Evolutionary conservation across 2,113 vertebrate species (phyloP).

Genomic region (Hipposideros armiger): DNA sequence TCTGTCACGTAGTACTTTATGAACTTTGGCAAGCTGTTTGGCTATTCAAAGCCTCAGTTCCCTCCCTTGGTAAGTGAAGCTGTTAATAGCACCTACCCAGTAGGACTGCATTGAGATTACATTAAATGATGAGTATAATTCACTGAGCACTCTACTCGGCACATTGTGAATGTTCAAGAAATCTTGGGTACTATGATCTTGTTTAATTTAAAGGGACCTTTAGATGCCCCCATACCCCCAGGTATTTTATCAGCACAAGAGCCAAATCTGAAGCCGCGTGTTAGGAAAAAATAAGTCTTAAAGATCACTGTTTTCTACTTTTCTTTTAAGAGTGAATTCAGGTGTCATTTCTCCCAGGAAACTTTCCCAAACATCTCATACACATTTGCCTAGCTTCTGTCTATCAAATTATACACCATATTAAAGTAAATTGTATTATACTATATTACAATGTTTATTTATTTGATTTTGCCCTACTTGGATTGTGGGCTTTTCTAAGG

Average conservation of each 20-base stretch:
- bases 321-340: not conserved
- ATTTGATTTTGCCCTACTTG: not conserved
- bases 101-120: not conserved
- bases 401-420: not conserved
- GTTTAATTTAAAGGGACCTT: not conserved
- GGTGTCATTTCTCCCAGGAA: not conserved
- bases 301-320: not conserved
- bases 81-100: not conserved
- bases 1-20: not conserved
- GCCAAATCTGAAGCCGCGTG: not conserved
- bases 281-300: not conserved
- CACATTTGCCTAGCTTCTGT: not conserved
- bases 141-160: not conserved
- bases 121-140: not conserved
- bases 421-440: not conserved
- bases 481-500: not conserved
- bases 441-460: not conserved
- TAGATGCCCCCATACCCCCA: not conserved
- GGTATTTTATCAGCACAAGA: not conserved
- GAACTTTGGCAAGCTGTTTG: not conserved
- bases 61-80: not conserved
- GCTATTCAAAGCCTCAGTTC: not conserved
- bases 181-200: not conserved
- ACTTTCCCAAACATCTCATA: not conserved
- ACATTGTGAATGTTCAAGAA: not conserved